Percentiles rank a stretch among this genome's conserved stretches.
Conservation (phyloP, 2,113 vertebrate species). For the Seriola aureovittata region DNA sequence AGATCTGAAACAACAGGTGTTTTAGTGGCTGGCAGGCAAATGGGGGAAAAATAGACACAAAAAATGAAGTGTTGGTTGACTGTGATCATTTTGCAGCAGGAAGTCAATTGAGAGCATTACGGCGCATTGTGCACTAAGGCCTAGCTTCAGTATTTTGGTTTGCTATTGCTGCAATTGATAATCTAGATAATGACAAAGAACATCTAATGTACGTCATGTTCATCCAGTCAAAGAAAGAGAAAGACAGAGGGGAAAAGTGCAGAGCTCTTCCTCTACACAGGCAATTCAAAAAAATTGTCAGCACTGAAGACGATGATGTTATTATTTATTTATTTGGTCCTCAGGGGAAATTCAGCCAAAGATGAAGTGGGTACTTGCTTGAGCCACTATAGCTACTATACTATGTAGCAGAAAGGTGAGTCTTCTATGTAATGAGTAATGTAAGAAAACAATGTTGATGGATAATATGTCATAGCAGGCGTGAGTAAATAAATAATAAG, state of each 20-base stretch:
- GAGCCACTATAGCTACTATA: not conserved
- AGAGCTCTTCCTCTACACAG: not conserved
- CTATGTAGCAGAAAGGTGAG: not conserved
- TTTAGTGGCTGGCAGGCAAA: not conserved
- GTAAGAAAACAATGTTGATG: slow-evolving; percentile 22
- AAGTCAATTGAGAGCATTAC: not conserved
- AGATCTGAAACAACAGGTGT: not conserved
- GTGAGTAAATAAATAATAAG: slow-evolving; percentile 32
- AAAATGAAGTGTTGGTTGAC: not conserved
- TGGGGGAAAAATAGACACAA: not conserved
- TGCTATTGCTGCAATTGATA: not conserved
- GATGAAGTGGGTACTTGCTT: not conserved
- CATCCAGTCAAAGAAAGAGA: not conserved
- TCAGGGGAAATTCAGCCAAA: not conserved
- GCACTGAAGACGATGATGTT: not conserved
- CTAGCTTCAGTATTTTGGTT: not conserved
- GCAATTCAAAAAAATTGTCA: not conserved
- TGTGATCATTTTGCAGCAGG: too few species aligned
- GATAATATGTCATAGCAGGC: not conserved
- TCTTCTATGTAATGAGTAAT: not conserved
- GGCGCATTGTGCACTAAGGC: not conserved
- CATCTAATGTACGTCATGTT: not conserved
- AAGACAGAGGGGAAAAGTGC: not conserved
- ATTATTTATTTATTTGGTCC: not conserved
- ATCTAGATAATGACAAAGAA: not conserved